phyloP scores from a whole-genome alignment of 2,888 invertebrate species.

The Anarsia innoxiella region DNA sequence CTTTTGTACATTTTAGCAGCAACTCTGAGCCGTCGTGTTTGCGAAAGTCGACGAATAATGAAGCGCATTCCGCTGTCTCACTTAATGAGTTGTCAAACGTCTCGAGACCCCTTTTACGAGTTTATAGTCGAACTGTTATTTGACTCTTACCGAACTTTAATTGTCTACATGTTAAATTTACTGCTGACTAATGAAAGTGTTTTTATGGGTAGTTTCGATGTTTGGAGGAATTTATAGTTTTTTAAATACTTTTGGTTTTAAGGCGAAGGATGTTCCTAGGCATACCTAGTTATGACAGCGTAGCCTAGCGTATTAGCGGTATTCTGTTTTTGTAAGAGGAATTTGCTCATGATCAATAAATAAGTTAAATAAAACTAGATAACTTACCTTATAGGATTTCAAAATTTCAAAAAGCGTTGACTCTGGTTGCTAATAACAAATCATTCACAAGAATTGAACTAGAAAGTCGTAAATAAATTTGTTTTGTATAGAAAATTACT shows the following conservation, averaged over 20 bases:
- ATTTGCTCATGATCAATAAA: background rate
- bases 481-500: slow-evolving; percentile 51
- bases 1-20: too few relatives aligned
- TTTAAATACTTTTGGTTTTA: background rate
- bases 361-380: background rate
- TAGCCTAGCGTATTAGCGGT: too few relatives aligned
- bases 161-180: background rate
- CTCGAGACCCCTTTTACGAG: background rate
- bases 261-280: background rate
- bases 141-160: background rate
- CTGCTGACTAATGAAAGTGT: background rate
- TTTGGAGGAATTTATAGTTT: background rate
- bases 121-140: background rate
- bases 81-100: slow-evolving; percentile 48
- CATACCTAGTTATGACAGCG: too few relatives aligned
- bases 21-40: too few relatives aligned
- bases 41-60: slow-evolving; percentile 43
- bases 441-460: background rate
- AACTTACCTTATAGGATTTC: background rate
- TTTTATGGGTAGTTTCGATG: background rate
- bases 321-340: background rate
- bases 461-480: slow-evolving; percentile 37
- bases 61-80: slow-evolving; percentile 37
- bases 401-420: background rate
- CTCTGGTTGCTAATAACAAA: background rate